Base-by-base conservation (phyloP, 2,113 vertebrate genomes). In the Phrynosoma platyrhinos region DNA sequence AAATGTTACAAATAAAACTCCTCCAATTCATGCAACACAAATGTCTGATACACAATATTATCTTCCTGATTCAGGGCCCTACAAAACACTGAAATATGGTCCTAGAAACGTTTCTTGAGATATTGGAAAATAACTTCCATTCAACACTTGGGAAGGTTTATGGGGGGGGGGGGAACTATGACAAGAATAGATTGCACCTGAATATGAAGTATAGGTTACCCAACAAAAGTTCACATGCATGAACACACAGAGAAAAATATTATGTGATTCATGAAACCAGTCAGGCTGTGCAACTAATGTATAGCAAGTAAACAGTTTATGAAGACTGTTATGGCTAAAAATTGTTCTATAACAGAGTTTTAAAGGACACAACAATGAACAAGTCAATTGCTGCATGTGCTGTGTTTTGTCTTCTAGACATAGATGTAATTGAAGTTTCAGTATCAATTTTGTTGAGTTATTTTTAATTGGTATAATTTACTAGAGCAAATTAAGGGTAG, bases 391-490 rank as follows among this genome's bases (percentile, higher is more conserved):
- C 52, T 86, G 79, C 83, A 88, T 0, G 66, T 85, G 88, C 10
- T 71, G 90, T 68, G 94, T 85, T 85, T 92, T 92, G 91, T 89
- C 92, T 95, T 85, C 91, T 92, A 69, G 89, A 82, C 90, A 91
- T 92, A 68, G 87, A 81, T 90, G 92, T 93, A 93, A 95, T 91
- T 92, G 42, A 84, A 92, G 91, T 92, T 88, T 89, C 90, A 40
- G 86, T 88, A 93, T 94, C 83, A 92, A 89, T 95, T 95, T 91
- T 92, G 87, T 76, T 5, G 80, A 95, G 92, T 90, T 94, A 93
- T 90, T 96, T 94, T 96, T 96, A 96, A 96, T 96, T 96, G 93
- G 77, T 93, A 84, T 95, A 94, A 95, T 96, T 97, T 95, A 94
- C 95, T 91, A 94, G 91, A 85, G 91, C 92, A 93, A 96, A 96